phyloP scores from a whole-genome alignment of 1,140 invertebrate genomes.

The Drosophila santomea region DNA sequence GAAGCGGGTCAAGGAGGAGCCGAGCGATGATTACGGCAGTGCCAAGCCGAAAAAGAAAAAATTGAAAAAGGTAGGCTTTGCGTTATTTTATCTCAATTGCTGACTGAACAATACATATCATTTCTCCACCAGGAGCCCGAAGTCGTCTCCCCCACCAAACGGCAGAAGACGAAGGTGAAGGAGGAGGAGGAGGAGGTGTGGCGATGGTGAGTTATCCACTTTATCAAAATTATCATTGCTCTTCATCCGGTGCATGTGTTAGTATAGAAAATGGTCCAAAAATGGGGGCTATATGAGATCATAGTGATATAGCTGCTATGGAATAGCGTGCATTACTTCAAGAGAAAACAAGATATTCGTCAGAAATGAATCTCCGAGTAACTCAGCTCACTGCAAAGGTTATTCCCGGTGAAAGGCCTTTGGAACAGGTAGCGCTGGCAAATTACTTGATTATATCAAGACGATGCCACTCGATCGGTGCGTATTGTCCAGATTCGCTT shows the following conservation, averaged over 20 bases:
- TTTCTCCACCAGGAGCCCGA: conserved; percentile 6
- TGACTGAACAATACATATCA: neutral
- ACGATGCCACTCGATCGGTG: neutral
- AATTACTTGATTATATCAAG: neutral
- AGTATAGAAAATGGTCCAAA: too few relatives aligned
- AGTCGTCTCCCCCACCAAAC: conserved; percentile 86
- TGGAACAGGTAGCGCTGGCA: neutral
- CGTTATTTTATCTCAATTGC: neutral
- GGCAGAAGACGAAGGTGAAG: conserved; percentile 91
- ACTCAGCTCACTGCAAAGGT: neutral
- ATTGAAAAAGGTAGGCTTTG: conserved; percentile 76
- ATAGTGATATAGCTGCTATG: too few relatives aligned
- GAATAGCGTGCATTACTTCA: too few relatives aligned
- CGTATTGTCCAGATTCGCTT: too few relatives aligned
- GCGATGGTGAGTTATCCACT: conserved; percentile 91
- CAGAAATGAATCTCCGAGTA: too few relatives aligned
- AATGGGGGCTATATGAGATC: too few relatives aligned
- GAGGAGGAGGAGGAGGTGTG: conserved; percentile 94
- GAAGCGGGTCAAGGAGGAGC: conserved; percentile 87
- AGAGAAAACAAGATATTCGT: too few relatives aligned
- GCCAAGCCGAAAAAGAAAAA: conserved; percentile 87
- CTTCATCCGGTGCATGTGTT: too few relatives aligned
- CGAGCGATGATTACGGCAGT: conserved; percentile 86
- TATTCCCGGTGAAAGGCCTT: conserved; percentile 25
- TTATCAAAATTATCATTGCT: neutral